Evolutionary conservation across 2,888 invertebrate genomes (phyloP), one percentile per base, ranked within the genome.

Genomic region (Euproctis similis): DNA sequence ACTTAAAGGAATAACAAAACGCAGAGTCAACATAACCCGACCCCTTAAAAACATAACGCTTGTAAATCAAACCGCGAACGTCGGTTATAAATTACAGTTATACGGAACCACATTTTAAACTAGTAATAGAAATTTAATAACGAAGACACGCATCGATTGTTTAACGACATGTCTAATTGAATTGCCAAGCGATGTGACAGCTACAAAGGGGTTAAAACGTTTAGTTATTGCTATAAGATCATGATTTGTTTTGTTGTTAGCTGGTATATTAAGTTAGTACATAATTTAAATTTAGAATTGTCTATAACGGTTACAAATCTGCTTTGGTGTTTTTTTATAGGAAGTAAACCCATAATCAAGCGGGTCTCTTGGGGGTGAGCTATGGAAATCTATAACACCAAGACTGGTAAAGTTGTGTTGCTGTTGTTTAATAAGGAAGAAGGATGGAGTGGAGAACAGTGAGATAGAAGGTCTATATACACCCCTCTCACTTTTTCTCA

Each of bases 131-230:
- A 75, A 78, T 74, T 75, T 81, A 76, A 78, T 80, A 73, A 72
- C 61, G 64, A 63, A 63, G 70, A 63, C 65, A 78, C 76, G 82
- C 81, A 76, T 80, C 78, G 73, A 81, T 77, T 71, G 72, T 63
- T 75, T 74, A 73, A 78, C 71, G 70, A 67, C 73, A 68, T 62
- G 55, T 56, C 36, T 74, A 76, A 81, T 78, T 72, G 63, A 77
- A 81, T 80, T 74, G 69, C 46, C 22, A 58, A 44, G 55, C 46
- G 50, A 53, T 44, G 53, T 58, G 49, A 36, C 44, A 31, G 54
- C 58, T 57, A 62, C 61, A 64, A 64, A 66, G 70, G n/a, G 76
- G 69, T 70, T 67, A 55, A 53, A 39, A 53, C 49, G 60, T 65
- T 66, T 59, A 56, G 46, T 60, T 58, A 30, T 44, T 53, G 23